Evolutionary conservation across 2,888 invertebrate genomes (phyloP), one percentile per base, ranked within the genome.

Genomic region (Folsomia candida): DNA sequence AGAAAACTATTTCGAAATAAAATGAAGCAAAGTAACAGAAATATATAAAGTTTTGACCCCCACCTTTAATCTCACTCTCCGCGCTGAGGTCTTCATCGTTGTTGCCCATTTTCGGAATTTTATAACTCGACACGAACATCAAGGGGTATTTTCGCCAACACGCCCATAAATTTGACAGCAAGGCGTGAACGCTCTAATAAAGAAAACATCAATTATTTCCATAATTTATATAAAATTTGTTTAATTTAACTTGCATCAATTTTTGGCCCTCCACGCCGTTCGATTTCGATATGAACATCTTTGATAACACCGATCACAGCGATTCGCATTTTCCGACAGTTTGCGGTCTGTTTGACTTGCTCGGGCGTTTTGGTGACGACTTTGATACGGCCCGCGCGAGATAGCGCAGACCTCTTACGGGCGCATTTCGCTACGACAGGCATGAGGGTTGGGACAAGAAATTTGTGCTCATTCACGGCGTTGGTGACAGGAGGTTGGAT

Each of bases 71-170:
- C 51, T 64, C 63, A 2, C 14, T 2, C n/a, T n/a, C 22, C 11
- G 6, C 29, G n/a, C 63, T 64, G 9, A 64, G 14, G 63, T 64
- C 51, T 9, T 47, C 63, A 9, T 24, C 63, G 24, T 26, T 14
- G 22, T n/a, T 3, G 11, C 26, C 27, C 18, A 20, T 2, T 26
- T 29, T 9, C 47, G n/a, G n/a, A n/a, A n/a, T n/a, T n/a, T n/a
- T n/a, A 22, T 24, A 25, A 4, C 25, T 27, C 24, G 18, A 4
- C n/a, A 37, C 62, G 22, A 51, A 64, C 63, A 51, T 47, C 51
- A 51, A 24, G 11, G 63, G 63, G 26, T 64, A 64, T 51, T 47
- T 64, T 25, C 20, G 20, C 51, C n/a, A 64, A 25, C 63, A 64
- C 4, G 37, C 37, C 51, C 22, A 37, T 20, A 64, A 37, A 6